phyloP scores from a whole-genome alignment of 2,888 invertebrate genomes.

The Magallana nippona region DNA sequence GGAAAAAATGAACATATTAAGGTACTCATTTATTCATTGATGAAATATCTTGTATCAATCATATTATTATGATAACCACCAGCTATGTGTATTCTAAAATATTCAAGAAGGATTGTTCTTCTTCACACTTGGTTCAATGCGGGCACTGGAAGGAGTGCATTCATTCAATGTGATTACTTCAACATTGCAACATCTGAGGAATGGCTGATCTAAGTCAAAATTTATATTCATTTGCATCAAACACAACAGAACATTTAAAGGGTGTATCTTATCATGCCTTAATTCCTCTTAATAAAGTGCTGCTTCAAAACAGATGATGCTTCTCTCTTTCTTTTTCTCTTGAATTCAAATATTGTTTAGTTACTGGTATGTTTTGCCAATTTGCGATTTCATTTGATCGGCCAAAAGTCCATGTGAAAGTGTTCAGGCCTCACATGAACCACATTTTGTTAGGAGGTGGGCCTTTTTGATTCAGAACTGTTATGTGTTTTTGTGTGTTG shows the following conservation, averaged over 20 bases:
- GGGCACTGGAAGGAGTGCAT: not conserved
- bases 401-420: too few species aligned
- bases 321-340: not conserved
- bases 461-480: too few species aligned
- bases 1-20: too few species aligned
- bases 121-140: too few species aligned
- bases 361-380: not conserved
- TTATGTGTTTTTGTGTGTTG: too few species aligned
- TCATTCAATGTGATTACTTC: conserved; percentile 22
- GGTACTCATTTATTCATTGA: too few species aligned
- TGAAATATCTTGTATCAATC: too few species aligned
- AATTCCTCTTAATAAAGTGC: conserved; percentile 8
- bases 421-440: too few species aligned
- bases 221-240: conserved; percentile 6
- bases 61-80: too few species aligned
- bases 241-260: conserved; percentile 10
- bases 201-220: conserved; percentile 11
- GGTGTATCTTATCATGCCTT: not conserved
- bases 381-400: not conserved
- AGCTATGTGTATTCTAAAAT: too few species aligned
- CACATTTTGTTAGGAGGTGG: too few species aligned
- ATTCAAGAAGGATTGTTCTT: too few species aligned
- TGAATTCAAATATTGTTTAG: not conserved
- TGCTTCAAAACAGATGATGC: conserved; percentile 1
- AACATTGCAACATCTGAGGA: not conserved